Base-by-base conservation (phyloP, 2,797 vertebrate species). In the Hephaestus fuliginosus region DNA sequence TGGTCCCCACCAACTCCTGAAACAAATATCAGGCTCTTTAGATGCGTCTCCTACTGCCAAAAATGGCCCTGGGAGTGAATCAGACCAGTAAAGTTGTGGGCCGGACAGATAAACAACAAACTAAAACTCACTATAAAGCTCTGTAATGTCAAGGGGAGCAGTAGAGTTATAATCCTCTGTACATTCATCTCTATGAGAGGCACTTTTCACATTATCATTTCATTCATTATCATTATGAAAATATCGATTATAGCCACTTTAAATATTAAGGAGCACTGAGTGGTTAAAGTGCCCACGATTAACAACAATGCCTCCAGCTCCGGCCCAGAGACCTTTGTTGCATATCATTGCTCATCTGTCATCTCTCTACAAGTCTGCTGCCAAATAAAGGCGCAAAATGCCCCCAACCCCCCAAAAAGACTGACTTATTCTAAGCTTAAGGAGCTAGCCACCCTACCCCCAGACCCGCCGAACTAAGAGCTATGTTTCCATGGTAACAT, bases 311-410 rank as follows among this genome's bases (percentile, higher is more conserved):
- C 58, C 44, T 6, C 22, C n/a, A 4, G 20, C 9, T 22, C 28
- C 1, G 5, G 18, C 4, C 4, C 0, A 1, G 12, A 48, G 43
- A 70, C 15, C 62, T 58, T 58, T 41, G n/a, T 43, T 15, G 18
- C 43, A 28, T 14, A 13, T 46, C 36, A 61, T 61, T 36, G 17
- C 10, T 74, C 2, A 66, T 61, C 28, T 13, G 58, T 39, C 51
- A 64, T 78, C 28, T 28, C 41, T 63, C 20, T 36, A 1, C 49
- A 39, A 22, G 17, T 48, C 41, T 18, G 2, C 61, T 65, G 61
- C 53, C 53, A 65, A 46, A 64, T 57, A 17, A 22, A 73, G 28
- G 8, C n/a, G 41, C 14, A 61, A 71, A 60, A 11, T 18, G 33
- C 48, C 57, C 6, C 28, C 5, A 13, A 15, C 3, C 43, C 44